A percentile compares a stretch with the other conserved stretches of the same genome.
phyloP scores from a whole-genome alignment of 2,797 vertebrate species.

The Myotis planiceps region DNA sequence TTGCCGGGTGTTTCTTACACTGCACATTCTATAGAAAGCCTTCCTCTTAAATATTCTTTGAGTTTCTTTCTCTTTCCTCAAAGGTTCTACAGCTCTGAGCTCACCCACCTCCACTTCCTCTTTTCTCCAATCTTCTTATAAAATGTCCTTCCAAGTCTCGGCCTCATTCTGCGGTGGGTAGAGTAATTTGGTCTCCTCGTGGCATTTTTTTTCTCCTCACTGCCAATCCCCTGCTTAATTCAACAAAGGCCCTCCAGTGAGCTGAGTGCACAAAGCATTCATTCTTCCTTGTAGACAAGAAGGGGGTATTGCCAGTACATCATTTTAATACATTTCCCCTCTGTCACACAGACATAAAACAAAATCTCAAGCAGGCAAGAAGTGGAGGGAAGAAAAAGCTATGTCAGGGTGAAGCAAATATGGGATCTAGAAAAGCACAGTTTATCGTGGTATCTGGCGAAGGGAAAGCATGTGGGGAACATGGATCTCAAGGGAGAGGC shows the following conservation, averaged over 20 bases:
- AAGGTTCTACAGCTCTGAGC: neutral
- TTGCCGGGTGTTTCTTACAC: neutral
- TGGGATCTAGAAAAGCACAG: neutral
- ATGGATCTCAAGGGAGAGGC: neutral
- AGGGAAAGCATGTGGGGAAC: neutral
- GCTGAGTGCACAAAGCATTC: neutral
- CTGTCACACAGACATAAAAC: neutral
- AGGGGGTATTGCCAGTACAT: neutral
- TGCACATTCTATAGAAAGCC: neutral
- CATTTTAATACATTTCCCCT: neutral
- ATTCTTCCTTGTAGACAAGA: constrained; percentile 37
- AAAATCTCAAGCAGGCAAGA: constrained; percentile 31
- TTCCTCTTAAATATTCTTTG: neutral
- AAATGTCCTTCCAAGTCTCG: neutral
- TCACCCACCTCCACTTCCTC: neutral
- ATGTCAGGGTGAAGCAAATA: neutral
- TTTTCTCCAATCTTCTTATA: neutral
- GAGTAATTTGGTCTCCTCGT: neutral
- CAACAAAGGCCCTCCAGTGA: constrained; percentile 48
- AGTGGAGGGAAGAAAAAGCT: neutral
- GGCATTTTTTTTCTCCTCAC: constrained; percentile 16
- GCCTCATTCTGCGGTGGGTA: neutral
- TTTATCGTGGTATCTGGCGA: too few relatives aligned
- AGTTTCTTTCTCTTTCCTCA: constrained; percentile 43
- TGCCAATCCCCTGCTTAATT: constrained; percentile 38